A percentile compares a stretch with the other conserved stretches of the same genome.
These are phyloP conservation scores for Anguilla rostrata DNA, from an alignment of 2,113 vertebrate species.

Conservation along the genomic window DNA sequence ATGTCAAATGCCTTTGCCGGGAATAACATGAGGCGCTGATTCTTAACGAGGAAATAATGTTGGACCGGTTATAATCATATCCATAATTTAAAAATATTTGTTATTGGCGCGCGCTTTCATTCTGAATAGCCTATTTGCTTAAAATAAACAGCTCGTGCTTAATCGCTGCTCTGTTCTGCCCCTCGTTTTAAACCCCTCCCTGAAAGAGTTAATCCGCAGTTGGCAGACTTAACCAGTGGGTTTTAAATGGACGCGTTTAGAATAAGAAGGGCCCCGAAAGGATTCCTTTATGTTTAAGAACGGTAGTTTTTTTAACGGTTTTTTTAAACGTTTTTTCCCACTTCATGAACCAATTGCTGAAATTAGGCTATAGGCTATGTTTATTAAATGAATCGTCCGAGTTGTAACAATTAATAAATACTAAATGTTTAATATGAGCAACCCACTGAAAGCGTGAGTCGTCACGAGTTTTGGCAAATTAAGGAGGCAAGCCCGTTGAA, in stretches of 20 bases:
- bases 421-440: background rate
- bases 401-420: background rate
- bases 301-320: background rate
- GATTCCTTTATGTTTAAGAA: background rate
- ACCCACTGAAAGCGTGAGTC: background rate
- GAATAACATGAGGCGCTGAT: background rate
- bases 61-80: background rate
- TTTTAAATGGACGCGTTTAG: background rate
- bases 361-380: background rate
- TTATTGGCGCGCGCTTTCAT: background rate
- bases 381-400: background rate
- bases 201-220: slow-evolving; percentile 1
- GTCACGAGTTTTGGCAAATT: background rate
- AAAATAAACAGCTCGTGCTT: background rate
- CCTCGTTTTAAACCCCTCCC: background rate
- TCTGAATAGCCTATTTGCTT: background rate
- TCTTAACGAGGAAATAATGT: background rate
- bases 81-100: background rate
- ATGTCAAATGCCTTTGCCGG: background rate
- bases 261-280: background rate
- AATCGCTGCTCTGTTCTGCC: background rate
- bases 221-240: background rate
- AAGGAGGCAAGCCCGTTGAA: background rate
- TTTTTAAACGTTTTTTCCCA: background rate
- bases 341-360: background rate